phyloP scores from a whole-genome alignment of 2,888 invertebrate genomes.

The Busseola fusca region DNA sequence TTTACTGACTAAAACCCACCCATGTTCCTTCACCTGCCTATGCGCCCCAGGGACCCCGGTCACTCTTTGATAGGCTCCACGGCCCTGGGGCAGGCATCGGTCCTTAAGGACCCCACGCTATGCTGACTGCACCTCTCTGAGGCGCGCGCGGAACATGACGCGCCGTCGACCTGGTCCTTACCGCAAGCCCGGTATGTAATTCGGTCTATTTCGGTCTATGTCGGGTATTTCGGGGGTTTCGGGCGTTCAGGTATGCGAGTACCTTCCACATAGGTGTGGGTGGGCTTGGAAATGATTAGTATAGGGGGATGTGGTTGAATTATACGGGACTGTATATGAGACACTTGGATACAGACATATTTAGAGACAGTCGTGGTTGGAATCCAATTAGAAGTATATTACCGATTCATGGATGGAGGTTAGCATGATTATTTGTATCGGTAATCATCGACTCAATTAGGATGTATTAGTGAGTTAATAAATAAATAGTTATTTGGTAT shows the following conservation, averaged over 20 bases:
- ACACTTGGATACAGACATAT: constrained; percentile 21
- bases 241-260: neutral
- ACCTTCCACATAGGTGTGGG: neutral
- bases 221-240: no score
- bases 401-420: constrained; percentile 11
- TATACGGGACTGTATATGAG: constrained; percentile 27
- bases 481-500: constrained; percentile 4
- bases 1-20: no score
- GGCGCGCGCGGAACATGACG: no score
- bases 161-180: no score
- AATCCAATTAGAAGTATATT: constrained; percentile 25
- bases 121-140: no score
- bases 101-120: no score
- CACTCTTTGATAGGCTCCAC: no score
- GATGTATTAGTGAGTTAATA: constrained; percentile 10
- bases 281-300: constrained; percentile 40
- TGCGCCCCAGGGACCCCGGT: no score
- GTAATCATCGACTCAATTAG: constrained; percentile 19
- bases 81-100: no score
- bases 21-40: no score
- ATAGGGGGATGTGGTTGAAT: constrained; percentile 31
- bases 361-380: constrained; percentile 27
- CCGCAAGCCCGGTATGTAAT: no score
- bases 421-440: constrained; percentile 18
- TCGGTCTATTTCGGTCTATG: constrained; percentile 23